Base-by-base conservation (phyloP, 2,797 vertebrate species). In the Chromis chromis region DNA sequence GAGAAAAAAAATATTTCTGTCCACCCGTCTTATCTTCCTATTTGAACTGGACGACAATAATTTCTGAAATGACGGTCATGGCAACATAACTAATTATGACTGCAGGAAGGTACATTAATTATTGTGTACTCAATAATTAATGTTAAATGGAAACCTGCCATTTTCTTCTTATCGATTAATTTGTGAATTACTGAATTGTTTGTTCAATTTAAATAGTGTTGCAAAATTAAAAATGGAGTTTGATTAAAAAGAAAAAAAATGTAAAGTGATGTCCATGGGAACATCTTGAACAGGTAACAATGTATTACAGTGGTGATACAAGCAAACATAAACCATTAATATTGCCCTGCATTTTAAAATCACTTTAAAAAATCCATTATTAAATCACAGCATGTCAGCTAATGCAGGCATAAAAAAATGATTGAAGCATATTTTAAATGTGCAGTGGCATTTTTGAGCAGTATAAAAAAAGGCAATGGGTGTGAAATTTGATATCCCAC, bases 1-100 rank as follows among this genome's bases (percentile, higher is more conserved):
- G 7, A 56, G 40, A 2, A 62, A 39, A 74, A 64, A 70, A 27
- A 1, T 6, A 74, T 65, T 65, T 74, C 28, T 46, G 4, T 12
- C 4, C 54, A 16, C 24, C 1, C 0, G 28, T 42, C 21, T 49
- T 24, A 40, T 63, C 11, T 27, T 46, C 19, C 19, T 46, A 2
- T 8, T 12, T 25, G 46, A 56, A 3, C 8, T 44, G 27, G 3
- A 11, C 31, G 13, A 50, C 46, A 65, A 77, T 12, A 17, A 59
- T 56, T 13, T 27, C n/a, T 54, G 3, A 60, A 61, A 66, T 66
- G 39, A 62, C 33, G 61, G 6, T 42, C n/a, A 27, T 46, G 27
- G 44, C 21, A 10, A 27, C 44, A 33, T 28, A 52, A 14, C 17
- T 27, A 42, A 70, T 59, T 57, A 25, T 1, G 31, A 19, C 3